Evolutionary conservation across 2,888 invertebrate genomes (phyloP), one percentile per base, ranked within the genome.

Genomic region (Oscheius onirici): DNA sequence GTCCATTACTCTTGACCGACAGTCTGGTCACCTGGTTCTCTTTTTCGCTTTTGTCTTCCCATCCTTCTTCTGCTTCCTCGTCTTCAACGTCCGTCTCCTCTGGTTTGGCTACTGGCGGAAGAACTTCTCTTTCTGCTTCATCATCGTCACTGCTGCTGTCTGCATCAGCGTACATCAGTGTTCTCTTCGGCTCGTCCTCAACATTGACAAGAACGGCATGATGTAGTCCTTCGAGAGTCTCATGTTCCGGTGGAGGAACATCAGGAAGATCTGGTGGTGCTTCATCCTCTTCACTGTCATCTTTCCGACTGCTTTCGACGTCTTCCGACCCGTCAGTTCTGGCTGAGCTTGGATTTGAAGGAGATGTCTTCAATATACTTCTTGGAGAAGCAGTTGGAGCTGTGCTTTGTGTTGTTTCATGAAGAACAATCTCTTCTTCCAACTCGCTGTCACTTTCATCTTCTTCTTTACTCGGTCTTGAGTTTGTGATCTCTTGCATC

Each of bases 1-100:
- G 51, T 58, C 69, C 69, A 34, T 69, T 54, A 51, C 69, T 69
- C 40, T 69, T 69, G n/a, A 69, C 58, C 8, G 69, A 69, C 51
- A 69, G n/a, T 34, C 69, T 24, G 10, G 69, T 69, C 20, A 69
- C 49, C n/a, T 44, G 20, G 20, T 69, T 69, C 34, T 69, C 69
- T 26, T 69, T 69, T 49, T 69, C 69, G 24, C 49, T 66, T 22
- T 51, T 66, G 28, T 66, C 66, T 20, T 49, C 49, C 49, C 49
- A 49, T 17, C 22, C 22, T 17, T 66, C 52, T 17, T 54, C 40
- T 3, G 17, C 24, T 5, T n/a, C 13, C 10, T 61, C 46, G 2
- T 60, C 60, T 20, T 46, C 61, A 22, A 52, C 40, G 41, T 66
- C 66, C 41, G 54, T 54, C 52, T 66, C 66, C 40, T 54, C 54